Base-by-base conservation (phyloP, 2,113 vertebrate genomes). In the Thermophis baileyi region DNA sequence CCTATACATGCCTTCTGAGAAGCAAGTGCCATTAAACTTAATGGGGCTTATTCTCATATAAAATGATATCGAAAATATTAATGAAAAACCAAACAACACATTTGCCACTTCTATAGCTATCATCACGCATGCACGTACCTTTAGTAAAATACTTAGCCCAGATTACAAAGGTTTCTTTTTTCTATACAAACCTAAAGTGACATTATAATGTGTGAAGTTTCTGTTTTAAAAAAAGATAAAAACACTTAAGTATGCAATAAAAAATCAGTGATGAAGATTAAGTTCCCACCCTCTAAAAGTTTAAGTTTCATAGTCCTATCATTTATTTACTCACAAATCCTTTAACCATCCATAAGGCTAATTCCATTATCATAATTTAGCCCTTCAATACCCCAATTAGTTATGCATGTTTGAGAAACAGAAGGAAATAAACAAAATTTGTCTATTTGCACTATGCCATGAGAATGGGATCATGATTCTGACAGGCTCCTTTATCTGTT, bases 341-440 rank as follows among this genome's bases (percentile, higher is more conserved):
- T 60, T 20, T 90, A 89, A 92, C 50, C 6, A 44, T 53, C 91
- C 1, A 27, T 87, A 87, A 69, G 63, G 63, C 93, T 92, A 57
- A 88, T 40, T 50, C 50, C 63, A 57, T 6, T 94, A 86, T 90
- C 57, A n/a, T 2, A 53, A 1, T 18, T 50, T 74, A 63, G 0
- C 55, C 94, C 55, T 53, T 16, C 90, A 27, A 27, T 93, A 49
- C 20, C 95, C 89, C 85, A 53, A 46, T 92, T 92, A 93, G 92
- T 94, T 91, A 94, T 94, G 27, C 5, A 27, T 60, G 74, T 89
- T 91, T 53, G 81, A 54, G 4, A 87, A 47, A 87, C 85, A 87
- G 18, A 87, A 95, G 90, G 94, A 88, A 91, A 92, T 90, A 91
- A 90, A 46, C 44, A 50, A 95, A 89, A 87, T 94, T 91, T 94